A percentile compares a stretch with the other conserved stretches of the same genome.
phyloP scores from a whole-genome alignment of 2,888 invertebrate genomes.

The Crepidodera aurea region DNA sequence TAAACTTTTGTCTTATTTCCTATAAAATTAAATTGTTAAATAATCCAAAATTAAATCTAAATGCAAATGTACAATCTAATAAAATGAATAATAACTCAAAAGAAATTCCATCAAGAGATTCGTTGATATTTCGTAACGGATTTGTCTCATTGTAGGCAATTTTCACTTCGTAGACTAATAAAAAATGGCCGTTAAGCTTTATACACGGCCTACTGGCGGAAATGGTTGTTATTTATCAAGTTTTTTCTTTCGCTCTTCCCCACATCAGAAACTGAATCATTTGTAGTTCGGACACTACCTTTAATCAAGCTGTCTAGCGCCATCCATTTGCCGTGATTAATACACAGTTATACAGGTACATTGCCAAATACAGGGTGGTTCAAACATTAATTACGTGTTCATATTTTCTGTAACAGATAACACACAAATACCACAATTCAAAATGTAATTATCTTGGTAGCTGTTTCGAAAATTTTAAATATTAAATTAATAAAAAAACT shows the following conservation, averaged over 20 bases:
- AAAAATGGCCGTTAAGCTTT: background rate
- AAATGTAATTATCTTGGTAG: no score
- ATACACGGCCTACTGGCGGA: background rate
- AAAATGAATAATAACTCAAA: no score
- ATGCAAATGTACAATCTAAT: no score
- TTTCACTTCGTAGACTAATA: background rate
- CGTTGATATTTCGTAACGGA: background rate
- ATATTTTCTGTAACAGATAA: no score
- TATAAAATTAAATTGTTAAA: no score
- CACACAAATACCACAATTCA: no score
- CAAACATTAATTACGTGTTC: no score
- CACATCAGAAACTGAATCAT: conserved; percentile 25
- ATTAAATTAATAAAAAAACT: no score
- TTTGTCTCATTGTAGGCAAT: background rate
- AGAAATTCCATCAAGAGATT: no score
- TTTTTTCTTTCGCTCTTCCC: conserved; percentile 1
- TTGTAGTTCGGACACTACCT: conserved; percentile 23
- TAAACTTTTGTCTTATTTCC: no score
- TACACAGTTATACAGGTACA: conserved; percentile 17
- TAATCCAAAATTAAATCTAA: no score
- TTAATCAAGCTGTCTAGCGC: conserved; percentile 29
- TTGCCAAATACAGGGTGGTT: background rate
- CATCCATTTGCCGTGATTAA: conserved; percentile 30
- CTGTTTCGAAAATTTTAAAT: no score
- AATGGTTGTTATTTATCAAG: background rate